Evolutionary conservation across 2,888 invertebrate genomes (phyloP).

Genomic region (Tromatobia lineatoria): DNA sequence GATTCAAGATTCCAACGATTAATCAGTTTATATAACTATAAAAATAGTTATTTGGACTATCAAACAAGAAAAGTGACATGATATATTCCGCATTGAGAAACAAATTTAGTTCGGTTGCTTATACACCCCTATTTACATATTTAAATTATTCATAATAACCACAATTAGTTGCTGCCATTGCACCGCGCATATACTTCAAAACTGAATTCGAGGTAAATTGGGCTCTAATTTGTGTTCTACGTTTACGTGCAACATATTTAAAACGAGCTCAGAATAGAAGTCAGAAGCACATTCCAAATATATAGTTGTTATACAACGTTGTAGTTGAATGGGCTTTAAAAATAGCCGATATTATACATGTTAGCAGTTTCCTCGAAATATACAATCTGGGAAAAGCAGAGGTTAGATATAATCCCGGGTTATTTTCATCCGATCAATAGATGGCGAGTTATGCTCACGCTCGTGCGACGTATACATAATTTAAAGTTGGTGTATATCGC

Average conservation of each 20-base stretch:
- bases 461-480: constrained; percentile 40
- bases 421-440: constrained; percentile 28
- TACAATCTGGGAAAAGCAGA: background rate
- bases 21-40: background rate
- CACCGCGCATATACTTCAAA: no score
- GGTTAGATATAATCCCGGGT: background rate
- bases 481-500: constrained; percentile 13
- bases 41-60: no score
- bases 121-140: no score
- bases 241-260: background rate
- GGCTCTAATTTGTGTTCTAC: background rate
- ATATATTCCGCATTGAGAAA: no score
- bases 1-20: no score
- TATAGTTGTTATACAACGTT: background rate
- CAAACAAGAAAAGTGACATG: no score
- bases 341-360: background rate
- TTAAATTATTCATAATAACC: no score
- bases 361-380: background rate
- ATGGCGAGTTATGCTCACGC: constrained; percentile 15
- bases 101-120: no score
- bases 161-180: no score
- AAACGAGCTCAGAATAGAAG: background rate
- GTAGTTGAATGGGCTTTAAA: background rate
- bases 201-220: no score
- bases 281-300: background rate